A percentile compares a stretch with the other conserved stretches of the same genome.
Conservation (phyloP, 2,113 vertebrate genomes). For the Amblyornis subalaris region DNA sequence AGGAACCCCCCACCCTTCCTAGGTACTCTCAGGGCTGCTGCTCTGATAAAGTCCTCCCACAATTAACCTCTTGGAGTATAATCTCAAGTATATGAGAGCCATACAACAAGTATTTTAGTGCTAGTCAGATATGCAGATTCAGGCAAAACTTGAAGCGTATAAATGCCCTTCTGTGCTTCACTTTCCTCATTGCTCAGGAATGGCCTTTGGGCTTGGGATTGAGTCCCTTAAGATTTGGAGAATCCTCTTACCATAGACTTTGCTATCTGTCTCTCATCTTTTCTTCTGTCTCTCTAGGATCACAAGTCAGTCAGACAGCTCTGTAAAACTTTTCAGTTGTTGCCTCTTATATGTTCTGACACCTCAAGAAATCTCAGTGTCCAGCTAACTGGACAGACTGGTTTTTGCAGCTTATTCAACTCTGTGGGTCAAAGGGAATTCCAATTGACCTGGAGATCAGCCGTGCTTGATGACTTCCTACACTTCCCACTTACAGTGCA, state of each 20-base stretch:
- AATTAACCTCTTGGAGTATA: neutral
- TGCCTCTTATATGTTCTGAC: neutral
- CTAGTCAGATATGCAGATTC: neutral
- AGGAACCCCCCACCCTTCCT: neutral
- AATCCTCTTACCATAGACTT: neutral
- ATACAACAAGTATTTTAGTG: neutral
- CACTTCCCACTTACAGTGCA: neutral
- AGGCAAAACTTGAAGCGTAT: neutral
- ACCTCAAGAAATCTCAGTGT: neutral
- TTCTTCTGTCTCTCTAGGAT: neutral
- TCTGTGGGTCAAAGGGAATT: neutral
- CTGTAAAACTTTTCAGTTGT: neutral
- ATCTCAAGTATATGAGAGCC: neutral
- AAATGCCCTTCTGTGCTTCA: neutral
- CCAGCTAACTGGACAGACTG: neutral
- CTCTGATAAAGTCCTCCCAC: neutral
- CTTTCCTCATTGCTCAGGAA: neutral
- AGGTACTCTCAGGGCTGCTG: neutral
- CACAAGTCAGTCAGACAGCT: neutral
- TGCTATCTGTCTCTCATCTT: neutral
- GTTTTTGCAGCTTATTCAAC: neutral
- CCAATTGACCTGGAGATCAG: neutral
- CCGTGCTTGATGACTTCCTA: neutral
- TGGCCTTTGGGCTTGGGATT: neutral
- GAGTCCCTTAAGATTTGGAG: neutral